phyloP scores from a whole-genome alignment of 1,140 invertebrate genomes.

The Schlechtendalia chinensis region DNA sequence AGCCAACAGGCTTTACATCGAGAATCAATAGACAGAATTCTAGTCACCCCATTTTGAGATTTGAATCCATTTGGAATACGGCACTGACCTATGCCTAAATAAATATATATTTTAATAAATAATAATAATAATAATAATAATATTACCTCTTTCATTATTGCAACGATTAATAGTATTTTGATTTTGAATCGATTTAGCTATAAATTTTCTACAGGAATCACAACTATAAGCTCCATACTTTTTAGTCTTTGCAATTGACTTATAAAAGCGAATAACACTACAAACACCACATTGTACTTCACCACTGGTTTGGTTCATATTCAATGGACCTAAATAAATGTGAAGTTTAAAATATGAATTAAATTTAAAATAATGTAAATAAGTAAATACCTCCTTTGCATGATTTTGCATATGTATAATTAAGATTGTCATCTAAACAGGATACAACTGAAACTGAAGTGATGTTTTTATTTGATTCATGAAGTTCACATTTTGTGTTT shows the following conservation, averaged over 20 bases:
- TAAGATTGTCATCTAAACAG: conserved; percentile 29
- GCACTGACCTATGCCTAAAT: conserved; percentile 59
- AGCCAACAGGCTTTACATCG: conserved; percentile 84
- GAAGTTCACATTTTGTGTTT: not conserved
- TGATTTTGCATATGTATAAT: conserved; percentile 39
- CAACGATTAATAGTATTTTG: conserved; percentile 31
- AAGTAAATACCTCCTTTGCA: conserved; percentile 41
- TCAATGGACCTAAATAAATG: conserved; percentile 31
- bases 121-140: not conserved
- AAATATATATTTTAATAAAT: conserved; percentile 12
- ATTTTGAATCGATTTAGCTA: conserved; percentile 64
- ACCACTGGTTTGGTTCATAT: conserved; percentile 18
- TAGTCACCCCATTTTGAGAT: conserved; percentile 64
- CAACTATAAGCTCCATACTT: conserved; percentile 83
- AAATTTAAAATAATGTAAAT: not conserved
- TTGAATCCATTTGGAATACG: conserved; percentile 69
- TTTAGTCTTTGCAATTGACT: conserved; percentile 71
- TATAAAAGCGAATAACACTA: conserved; percentile 72
- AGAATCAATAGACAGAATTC: conserved; percentile 52
- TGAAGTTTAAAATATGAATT: not conserved
- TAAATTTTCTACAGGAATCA: conserved; percentile 82
- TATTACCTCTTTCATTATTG: conserved; percentile 49
- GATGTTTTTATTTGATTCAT: not conserved
- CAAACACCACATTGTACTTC: conserved; percentile 68
- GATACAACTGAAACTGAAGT: not conserved